Base-by-base conservation (phyloP, 2,888 invertebrate species). In the Campaea margaritaria region DNA sequence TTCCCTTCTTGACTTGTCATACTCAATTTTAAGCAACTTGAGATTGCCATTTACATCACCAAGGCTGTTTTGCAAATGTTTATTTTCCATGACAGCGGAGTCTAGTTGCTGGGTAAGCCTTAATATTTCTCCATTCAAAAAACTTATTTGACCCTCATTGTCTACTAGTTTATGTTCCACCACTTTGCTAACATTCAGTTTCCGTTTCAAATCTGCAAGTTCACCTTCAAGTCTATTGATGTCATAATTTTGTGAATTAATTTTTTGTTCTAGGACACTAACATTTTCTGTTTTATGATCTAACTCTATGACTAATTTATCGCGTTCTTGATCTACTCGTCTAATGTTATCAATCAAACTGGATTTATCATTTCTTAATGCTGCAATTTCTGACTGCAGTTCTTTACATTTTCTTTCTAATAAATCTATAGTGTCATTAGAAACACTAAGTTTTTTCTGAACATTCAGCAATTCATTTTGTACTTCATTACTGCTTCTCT, bases 251-350 rank as follows among this genome's bases (percentile, higher is more conserved):
- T 95, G 95, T 31, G 92, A 85, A 73, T 93, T 93, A 0, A 96
- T 63, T 68, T 96, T 95, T 54, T 94, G 93, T 78, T 96, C 96
- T 56, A 96, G 75, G 57, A 91, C 84, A 68, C 93, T 94, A 14
- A 95, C 89, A 72, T 91, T 93, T 83, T 96, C 96, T 13, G 96
- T 95, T 83, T 96, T 96, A 57, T 94, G 93, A 77, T 96, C 96
- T 65, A 96, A 78, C 68, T 95, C 94, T 78, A 94, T 93, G 83
- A 95, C 85, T 66, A 93, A 73, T 79, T 89, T 91, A 82, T 96
- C 96, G 70, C 96, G 95, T 78, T 96, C 96, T 72, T 94, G 93
- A 76, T 96, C 96, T 48, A 96, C 82, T 64, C 93, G 93, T 34
- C 93, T 90, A 69, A 96, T 93, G 61, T 93, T 95, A 14, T 93